Evolutionary conservation across 2,888 invertebrate species (phyloP).

Genomic region (Aphidius colemani): DNA sequence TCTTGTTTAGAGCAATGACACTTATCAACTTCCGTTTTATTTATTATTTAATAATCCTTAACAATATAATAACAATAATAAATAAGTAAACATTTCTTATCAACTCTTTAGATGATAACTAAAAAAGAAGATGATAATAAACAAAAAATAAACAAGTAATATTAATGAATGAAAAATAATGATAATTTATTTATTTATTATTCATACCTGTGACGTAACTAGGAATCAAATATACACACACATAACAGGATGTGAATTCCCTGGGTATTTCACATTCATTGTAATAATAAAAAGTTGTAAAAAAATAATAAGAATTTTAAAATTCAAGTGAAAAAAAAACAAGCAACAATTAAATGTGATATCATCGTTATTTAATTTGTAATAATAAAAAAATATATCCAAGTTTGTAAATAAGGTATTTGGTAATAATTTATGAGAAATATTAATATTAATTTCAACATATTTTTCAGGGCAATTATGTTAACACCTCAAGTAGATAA

Average conservation of each 20-base stretch:
- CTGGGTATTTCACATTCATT: background rate
- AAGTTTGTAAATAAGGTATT: too few species aligned
- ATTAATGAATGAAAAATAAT: background rate
- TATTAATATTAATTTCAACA: too few species aligned
- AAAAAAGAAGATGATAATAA: too few species aligned
- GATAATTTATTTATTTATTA: background rate
- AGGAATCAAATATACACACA: background rate
- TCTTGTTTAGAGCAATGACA: conserved; percentile 1
- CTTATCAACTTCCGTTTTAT: background rate
- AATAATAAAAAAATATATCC: background rate
- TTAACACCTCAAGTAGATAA: too few species aligned
- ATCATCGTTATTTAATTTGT: conserved; percentile 1
- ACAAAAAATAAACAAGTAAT: background rate
- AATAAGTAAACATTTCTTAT: background rate
- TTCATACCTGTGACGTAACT: background rate
- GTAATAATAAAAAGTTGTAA: background rate
- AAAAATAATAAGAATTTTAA: background rate
- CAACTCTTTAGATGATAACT: too few species aligned
- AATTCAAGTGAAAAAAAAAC: background rate
- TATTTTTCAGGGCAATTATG: too few species aligned
- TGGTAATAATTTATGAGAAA: too few species aligned
- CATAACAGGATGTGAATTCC: background rate
- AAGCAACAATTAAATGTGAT: background rate
- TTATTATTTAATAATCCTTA: background rate
- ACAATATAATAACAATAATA: background rate